Percentiles rank a stretch among this genome's conserved stretches.
These are phyloP conservation scores for Python bivittatus DNA, from an alignment of 2,113 vertebrate genomes.

Conservation along the genomic window DNA sequence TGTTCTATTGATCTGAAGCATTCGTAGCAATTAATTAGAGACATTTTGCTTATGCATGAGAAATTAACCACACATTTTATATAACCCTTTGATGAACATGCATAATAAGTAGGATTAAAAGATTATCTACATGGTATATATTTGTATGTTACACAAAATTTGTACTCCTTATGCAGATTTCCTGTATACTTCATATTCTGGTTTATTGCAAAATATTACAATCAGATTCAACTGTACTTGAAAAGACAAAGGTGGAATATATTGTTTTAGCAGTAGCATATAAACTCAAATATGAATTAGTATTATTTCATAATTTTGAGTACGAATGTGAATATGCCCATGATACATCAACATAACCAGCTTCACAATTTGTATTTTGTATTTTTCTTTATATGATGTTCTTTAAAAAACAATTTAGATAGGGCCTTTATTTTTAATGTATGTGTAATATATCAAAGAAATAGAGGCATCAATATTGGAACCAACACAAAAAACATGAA, in stretches of 20 bases:
- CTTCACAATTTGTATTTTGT: not conserved
- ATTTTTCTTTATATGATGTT: not conserved
- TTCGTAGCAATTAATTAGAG: conserved; percentile 57
- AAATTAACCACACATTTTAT: conserved; percentile 21
- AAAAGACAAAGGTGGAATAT: not conserved
- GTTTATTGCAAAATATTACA: conserved; percentile 15
- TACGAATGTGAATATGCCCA: not conserved
- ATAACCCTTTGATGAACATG: not conserved
- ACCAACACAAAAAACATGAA: not conserved
- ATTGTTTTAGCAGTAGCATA: conserved; percentile 8
- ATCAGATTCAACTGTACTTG: not conserved
- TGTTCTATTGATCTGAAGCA: conserved; percentile 35
- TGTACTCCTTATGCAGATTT: accelerated
- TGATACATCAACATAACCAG: not conserved
- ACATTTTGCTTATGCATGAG: conserved; percentile 29
- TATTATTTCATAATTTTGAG: not conserved
- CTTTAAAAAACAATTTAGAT: not conserved
- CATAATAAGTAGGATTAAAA: accelerated
- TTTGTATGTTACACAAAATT: not conserved
- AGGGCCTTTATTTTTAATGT: not conserved
- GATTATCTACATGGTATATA: conserved; percentile 22
- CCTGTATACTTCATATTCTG: not conserved
- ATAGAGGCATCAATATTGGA: conserved; percentile 19
- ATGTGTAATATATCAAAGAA: conserved; percentile 4
- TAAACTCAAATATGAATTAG: not conserved